Evolutionary conservation across 2,797 vertebrate species (phyloP).

Genomic region (Peromyscus attwateri): DNA sequence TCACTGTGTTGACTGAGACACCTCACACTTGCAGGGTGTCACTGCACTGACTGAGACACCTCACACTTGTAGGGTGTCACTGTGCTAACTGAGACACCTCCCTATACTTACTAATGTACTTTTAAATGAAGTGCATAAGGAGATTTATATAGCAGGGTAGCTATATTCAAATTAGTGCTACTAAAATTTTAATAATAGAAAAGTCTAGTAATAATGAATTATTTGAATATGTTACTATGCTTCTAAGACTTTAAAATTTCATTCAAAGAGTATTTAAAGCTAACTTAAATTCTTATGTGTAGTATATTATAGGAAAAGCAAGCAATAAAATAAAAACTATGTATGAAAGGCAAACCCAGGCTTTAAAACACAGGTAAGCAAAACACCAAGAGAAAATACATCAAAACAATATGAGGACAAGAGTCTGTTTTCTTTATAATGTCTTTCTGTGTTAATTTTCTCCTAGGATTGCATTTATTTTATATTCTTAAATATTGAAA

Average conservation of each 20-base stretch:
- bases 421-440: neutral
- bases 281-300: neutral
- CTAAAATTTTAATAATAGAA: conserved; percentile 42
- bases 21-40: too few species aligned
- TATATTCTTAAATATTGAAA: conserved; percentile 12
- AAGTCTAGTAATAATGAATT: neutral
- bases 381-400: neutral
- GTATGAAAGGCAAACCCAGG: neutral
- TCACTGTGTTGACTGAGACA: too few species aligned
- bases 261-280: neutral
- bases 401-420: neutral
- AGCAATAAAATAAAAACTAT: neutral
- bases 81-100: too few species aligned
- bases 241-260: conserved; percentile 38
- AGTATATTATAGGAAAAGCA: neutral
- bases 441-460: neutral
- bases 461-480: neutral
- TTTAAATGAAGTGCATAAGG: neutral
- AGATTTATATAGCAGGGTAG: neutral
- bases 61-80: too few species aligned
- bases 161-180: neutral
- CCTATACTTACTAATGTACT: neutral
- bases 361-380: conserved; percentile 2
- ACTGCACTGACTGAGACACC: neutral
- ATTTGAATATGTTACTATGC: neutral